Evolutionary conservation across 2,888 invertebrate species (phyloP).

Genomic region (Scaptomyza cyrtandrae): DNA sequence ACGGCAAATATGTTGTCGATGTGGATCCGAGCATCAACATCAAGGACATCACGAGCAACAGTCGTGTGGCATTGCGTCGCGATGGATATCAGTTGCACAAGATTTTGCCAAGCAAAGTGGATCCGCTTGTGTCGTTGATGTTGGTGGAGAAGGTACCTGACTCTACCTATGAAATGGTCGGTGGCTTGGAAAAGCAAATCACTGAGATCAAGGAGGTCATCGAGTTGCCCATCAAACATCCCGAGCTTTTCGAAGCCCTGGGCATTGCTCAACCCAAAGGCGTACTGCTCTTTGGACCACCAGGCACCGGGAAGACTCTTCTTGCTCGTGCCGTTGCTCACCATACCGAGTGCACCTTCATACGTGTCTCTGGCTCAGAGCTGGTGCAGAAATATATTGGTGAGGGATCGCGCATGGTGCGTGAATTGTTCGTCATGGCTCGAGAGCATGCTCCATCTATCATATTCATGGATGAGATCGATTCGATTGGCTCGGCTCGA

Average conservation of each 20-base stretch:
- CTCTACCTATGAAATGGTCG: conserved; percentile 99
- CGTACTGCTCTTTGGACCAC: conserved; percentile 98
- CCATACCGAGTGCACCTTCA: conserved; percentile 99
- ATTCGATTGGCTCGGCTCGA: conserved; percentile 99
- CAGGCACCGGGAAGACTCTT: conserved; percentile 95
- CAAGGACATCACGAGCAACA: conserved; percentile 97
- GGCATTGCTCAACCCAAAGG: conserved; percentile 99
- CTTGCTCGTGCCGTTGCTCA: conserved; percentile 99
- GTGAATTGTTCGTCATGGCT: conserved; percentile 99
- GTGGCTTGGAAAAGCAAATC: conserved; percentile 99
- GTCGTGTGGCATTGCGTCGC: conserved; percentile 97
- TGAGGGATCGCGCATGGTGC: conserved; percentile 99
- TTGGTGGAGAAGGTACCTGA: conserved; percentile 99
- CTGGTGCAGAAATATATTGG: conserved; percentile 99
- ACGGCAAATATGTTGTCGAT: conserved; percentile 99
- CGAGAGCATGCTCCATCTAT: conserved; percentile 99
- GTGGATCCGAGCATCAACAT: conserved; percentile 99
- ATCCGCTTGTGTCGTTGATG: conserved; percentile 99
- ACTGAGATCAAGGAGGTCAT: conserved; percentile 99
- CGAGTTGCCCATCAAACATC: conserved; percentile 99
- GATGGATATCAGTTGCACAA: conserved; percentile 99
- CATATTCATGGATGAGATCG: conserved; percentile 99
- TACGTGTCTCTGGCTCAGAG: conserved; percentile 98
- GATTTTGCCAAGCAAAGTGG: conserved; percentile 99
- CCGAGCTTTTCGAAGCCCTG: conserved; percentile 98